Percentiles rank a stretch among this genome's conserved stretches.
phyloP scores from a whole-genome alignment of 2,113 vertebrate species.

The Alligator sinensis region DNA sequence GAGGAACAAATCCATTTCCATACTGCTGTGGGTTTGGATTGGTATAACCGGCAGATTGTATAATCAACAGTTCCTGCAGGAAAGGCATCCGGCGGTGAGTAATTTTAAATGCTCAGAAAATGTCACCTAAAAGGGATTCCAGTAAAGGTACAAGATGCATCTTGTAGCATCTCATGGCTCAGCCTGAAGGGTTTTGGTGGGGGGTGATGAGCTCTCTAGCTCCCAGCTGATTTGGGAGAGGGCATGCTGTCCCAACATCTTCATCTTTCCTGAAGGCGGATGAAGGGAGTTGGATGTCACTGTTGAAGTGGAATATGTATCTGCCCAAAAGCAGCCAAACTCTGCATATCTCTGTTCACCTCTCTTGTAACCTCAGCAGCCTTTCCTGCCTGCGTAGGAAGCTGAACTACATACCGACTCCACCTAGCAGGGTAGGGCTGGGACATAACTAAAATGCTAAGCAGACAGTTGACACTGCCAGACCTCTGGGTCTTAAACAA shows the following conservation, averaged over 20 bases:
- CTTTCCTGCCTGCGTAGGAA: not conserved
- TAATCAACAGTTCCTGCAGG: not conserved
- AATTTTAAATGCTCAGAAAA: not conserved
- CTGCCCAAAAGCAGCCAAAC: not conserved
- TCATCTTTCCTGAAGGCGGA: not conserved
- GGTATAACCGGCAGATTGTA: not conserved
- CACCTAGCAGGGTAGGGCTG: not conserved
- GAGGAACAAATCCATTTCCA: not conserved
- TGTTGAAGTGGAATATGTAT: not conserved
- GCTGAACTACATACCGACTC: not conserved
- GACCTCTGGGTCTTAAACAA: not conserved
- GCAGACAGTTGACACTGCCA: not conserved
- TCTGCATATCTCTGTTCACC: not conserved
- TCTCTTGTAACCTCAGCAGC: not conserved
- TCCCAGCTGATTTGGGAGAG: slow-evolving; percentile 16
- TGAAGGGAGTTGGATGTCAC: not conserved
- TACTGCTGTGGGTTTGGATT: not conserved
- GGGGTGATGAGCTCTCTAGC: slow-evolving; percentile 13
- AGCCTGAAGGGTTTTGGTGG: not conserved
- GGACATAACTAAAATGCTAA: not conserved
- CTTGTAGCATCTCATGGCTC: not conserved
- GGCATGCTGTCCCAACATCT: not conserved
- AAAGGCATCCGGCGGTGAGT: not conserved
- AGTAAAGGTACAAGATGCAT: slow-evolving; percentile 14
- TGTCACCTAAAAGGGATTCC: slow-evolving; percentile 32